Base-by-base conservation (phyloP, 2,888 invertebrate genomes). In the Dicyrtoma fusca region DNA sequence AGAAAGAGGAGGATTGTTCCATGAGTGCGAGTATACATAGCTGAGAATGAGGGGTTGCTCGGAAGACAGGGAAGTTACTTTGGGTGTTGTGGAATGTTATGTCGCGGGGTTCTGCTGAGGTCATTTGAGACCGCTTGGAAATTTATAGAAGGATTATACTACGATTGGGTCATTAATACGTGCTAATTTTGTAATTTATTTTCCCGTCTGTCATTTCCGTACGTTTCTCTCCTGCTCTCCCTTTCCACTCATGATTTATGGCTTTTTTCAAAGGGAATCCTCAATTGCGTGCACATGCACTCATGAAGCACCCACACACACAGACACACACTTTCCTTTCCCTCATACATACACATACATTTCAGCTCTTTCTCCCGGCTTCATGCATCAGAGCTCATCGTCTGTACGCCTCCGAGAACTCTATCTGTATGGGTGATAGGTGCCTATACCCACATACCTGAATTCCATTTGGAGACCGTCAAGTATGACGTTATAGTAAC, bases 121-220 rank as follows among this genome's bases (percentile, higher is more conserved):
- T 74, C 74, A 72, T 74, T 71, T 69, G 74, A 49, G 72, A 68
- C 70, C 70, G 77, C 72, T 75, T 76, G 72, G 70, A 72, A 76
- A 79, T 79, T 79, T 79, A 79, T 77, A 74, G 75, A 74, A 59
- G 74, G 74, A 76, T 79, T 79, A 79, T 77, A 75, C 79, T 68
- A 17, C 66, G 75, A 76, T 77, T 75, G 61, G 75, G 74, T 79
- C 78, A 78, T 79, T 79, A 79, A 77, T 79, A 78, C 73, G 76
- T 76, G 77, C 77, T 79, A 79, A 79, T 79, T 79, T 79, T 76
- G 78, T 77, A 77, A 79, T 79, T 79, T 79, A 79, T 79, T 79
- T 78, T 76, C 78, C 61, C 71, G 73, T 71, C 75, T 78, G 77
- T 77, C 79, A 78, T 74, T 74, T 61, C 66, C 66, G 53, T 66